Evolutionary conservation across 37 sponge, comb jelly and placozoan species (phyloP).

Genomic region (Geodia barretti): DNA sequence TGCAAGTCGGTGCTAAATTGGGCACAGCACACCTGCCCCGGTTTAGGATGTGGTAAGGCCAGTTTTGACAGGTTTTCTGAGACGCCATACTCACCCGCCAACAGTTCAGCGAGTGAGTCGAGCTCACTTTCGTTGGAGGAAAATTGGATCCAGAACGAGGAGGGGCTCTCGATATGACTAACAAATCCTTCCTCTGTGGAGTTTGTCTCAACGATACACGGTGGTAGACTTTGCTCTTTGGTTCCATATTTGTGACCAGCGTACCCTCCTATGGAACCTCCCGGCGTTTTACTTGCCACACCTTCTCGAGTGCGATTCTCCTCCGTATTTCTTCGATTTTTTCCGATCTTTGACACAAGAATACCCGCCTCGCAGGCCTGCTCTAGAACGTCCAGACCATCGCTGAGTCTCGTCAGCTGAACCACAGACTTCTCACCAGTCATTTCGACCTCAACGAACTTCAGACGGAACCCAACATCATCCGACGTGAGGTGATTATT

Average conservation of each 20-base stretch:
- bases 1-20: conserved; percentile 36
- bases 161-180: conserved; percentile 31
- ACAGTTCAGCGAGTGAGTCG: not conserved
- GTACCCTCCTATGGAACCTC: not conserved
- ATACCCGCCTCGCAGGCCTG: not conserved
- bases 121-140: conserved; percentile 14
- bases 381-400: not conserved
- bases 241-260: not conserved
- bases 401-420: conserved; percentile 1
- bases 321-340: too few species aligned
- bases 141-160: conserved; percentile 66
- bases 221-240: not conserved
- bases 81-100: not conserved
- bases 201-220: not conserved
- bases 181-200: conserved; percentile 27
- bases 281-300: too few species aligned
- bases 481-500: conserved; percentile 24
- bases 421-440: conserved; percentile 6
- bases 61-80: not conserved
- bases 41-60: not conserved
- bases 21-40: conserved; percentile 44
- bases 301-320: too few species aligned
- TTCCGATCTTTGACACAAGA: too few species aligned
- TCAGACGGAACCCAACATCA: conserved; percentile 36
- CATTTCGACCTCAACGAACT: conserved; percentile 12